These are phyloP conservation scores for Capreolus pygargus DNA, from an alignment of 2,113 vertebrate genomes.

Conservation along the genomic window DNA sequence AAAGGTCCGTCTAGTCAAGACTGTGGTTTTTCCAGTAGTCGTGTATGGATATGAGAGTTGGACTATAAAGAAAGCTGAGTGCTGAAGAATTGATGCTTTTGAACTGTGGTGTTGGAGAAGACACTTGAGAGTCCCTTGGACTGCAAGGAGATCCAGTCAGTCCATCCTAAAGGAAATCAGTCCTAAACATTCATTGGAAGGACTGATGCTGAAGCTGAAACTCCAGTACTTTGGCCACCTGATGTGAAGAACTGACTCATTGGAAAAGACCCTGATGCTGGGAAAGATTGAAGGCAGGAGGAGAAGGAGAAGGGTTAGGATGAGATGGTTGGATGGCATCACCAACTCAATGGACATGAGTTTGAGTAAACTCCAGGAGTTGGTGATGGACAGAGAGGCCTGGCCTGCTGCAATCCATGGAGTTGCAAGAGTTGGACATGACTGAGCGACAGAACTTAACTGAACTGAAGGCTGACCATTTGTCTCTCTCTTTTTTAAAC, in stretches of 20 bases:
- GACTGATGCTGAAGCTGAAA: neutral
- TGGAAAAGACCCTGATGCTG: neutral
- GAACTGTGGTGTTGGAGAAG: neutral
- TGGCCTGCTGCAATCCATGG: neutral
- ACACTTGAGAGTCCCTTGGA: neutral
- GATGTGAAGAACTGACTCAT: neutral
- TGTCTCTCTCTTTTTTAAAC: neutral
- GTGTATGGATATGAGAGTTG: neutral
- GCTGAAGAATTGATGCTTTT: neutral
- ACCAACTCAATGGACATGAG: neutral
- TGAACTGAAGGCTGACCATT: neutral
- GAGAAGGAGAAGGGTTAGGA: neutral
- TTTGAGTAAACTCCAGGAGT: neutral
- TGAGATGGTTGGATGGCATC: neutral
- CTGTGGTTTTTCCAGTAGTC: neutral
- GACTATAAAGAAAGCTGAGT: neutral
- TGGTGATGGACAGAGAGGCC: neutral
- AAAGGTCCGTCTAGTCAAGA: neutral
- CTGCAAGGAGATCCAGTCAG: neutral
- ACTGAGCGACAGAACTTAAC: neutral
- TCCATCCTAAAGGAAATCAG: neutral
- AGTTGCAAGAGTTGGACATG: fast-evolving
- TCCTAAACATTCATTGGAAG: neutral
- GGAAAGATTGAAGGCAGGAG: neutral
- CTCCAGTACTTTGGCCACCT: neutral